Conservation (phyloP, 2,888 invertebrate species). For the Zygothrica quintamaculata region DNA sequence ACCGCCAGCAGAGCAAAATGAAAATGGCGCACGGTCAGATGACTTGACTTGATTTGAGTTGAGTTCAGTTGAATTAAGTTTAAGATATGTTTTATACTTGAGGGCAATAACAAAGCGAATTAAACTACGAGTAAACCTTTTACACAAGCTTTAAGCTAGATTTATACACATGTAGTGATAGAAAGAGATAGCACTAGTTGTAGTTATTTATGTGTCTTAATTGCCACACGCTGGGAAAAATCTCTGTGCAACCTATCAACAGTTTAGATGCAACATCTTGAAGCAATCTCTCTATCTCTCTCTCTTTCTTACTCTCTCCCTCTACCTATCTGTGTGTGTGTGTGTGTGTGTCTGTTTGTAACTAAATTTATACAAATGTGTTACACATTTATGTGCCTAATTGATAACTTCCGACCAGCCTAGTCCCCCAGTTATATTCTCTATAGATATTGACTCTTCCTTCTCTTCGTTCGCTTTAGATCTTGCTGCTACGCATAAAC, state of each 20-base stretch:
- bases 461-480: slow-evolving; percentile 34
- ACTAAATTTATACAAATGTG: slow-evolving; percentile 80
- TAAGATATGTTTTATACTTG: slow-evolving; percentile 19
- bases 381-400: slow-evolving; percentile 78
- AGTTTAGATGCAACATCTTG: slow-evolving; percentile 35
- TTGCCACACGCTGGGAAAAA: slow-evolving; percentile 77
- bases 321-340: slow-evolving; percentile 2
- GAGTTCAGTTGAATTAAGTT: slow-evolving; percentile 48
- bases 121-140: slow-evolving; percentile 71
- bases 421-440: slow-evolving; percentile 26
- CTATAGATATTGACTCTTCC: not conserved
- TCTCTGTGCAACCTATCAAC: slow-evolving; percentile 40
- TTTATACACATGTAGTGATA: slow-evolving; percentile 78
- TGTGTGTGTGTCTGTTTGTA: slow-evolving; percentile 64
- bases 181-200: slow-evolving; percentile 55
- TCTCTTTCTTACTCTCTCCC: slow-evolving; percentile 22
- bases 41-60: slow-evolving; percentile 51
- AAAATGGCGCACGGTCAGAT: slow-evolving; percentile 76
- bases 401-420: slow-evolving; percentile 78
- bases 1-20: slow-evolving; percentile 72
- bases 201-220: slow-evolving; percentile 48
- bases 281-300: slow-evolving; percentile 4
- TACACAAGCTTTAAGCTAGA: slow-evolving; percentile 71
- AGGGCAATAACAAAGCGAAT: slow-evolving; percentile 49
- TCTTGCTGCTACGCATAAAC: no score